Base-by-base conservation (phyloP, 1,140 invertebrate genomes). In the Harpegnathos saltator region DNA sequence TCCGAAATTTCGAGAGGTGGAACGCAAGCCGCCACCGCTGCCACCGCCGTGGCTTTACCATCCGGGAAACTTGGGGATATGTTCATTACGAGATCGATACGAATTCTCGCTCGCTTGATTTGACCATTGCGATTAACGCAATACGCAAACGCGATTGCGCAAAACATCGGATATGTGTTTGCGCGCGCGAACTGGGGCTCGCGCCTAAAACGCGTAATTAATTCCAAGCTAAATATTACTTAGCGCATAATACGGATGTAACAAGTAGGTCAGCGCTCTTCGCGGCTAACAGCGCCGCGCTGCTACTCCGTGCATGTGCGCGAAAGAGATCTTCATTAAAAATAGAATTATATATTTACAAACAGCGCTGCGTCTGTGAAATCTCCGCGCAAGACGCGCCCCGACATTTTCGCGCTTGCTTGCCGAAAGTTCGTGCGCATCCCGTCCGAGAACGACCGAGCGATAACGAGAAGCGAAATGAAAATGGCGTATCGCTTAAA, bases 1-100 rank as follows among this genome's bases (percentile, higher is more conserved):
- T 71, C 22, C 52, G 26, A 80, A 80, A 80, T 71, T 80, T 58
- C 65, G 14, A 33, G 1, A 48, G 24, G 22, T 48, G 22, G 44
- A 69, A 48, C 44, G 33, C 52, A 44, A 44, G 38, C 38, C 38
- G 38, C 38, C 38, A 44, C 38, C 38, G 38, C 38, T 9, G 38
- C 38, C 38, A 29, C 74, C 19, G 62, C 38, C 26, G 17, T 26
- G 50, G 17, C 52, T 69, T 80, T 80, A 33, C 52, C 52, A 50
- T 68, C 54, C 22, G 29, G n/a, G 22, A n/a, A 80, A 69, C 63
- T 78, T 71, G 44, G 22, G n/a, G 14, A 71, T 69, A 33, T 58
- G 75, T 78, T 63, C 69, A 58, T 80, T 80, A 80, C 24, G 24
- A n/a, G n/a, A n/a, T 3, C 29, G 38, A 71, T 65, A 71, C 19